These are phyloP conservation scores for Spongia lamella DNA, from an alignment of 37 sponge, comb jelly and placozoan genomes.

Conservation along the genomic window DNA sequence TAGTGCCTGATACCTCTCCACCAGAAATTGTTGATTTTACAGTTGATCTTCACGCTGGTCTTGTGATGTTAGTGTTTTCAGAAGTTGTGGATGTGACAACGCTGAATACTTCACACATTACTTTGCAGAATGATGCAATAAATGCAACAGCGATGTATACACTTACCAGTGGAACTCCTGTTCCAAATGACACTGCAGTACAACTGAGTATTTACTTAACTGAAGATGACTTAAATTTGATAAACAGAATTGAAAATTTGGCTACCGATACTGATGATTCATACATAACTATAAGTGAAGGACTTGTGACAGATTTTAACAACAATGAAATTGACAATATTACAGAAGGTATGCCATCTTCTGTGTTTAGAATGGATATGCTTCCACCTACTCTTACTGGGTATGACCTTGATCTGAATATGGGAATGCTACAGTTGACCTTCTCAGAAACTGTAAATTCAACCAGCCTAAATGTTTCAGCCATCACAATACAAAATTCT, in stretches of 20 bases:
- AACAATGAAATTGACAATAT: constrained; percentile 50
- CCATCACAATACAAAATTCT: constrained; percentile 50
- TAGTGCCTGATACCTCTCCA: constrained; percentile 60
- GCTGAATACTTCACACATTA: constrained; percentile 65
- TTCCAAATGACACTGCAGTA: constrained; percentile 24
- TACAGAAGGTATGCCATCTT: constrained; percentile 42
- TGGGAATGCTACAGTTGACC: constrained; percentile 54
- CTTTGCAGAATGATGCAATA: constrained; percentile 56
- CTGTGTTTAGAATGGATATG: constrained; percentile 60
- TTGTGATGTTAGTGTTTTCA: constrained; percentile 65
- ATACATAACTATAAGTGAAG: constrained; percentile 52
- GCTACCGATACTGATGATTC: constrained; percentile 56
- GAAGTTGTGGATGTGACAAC: constrained; percentile 69
- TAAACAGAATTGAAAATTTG: constrained; percentile 64
- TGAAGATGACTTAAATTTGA: constrained; percentile 62
- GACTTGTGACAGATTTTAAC: constrained; percentile 65
- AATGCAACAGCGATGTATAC: constrained; percentile 42
- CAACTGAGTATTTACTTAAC: constrained; percentile 43
- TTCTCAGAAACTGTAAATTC: constrained; percentile 86
- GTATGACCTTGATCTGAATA: constrained; percentile 63
- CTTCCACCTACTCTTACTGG: constrained; percentile 46
- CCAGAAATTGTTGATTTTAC: constrained; percentile 71
- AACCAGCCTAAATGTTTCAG: constrained; percentile 58
- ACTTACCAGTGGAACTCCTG: constrained; percentile 64
- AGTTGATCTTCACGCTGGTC: constrained; percentile 76